phyloP scores from a whole-genome alignment of 2,888 invertebrate species.

The Heliothis peltigera region DNA sequence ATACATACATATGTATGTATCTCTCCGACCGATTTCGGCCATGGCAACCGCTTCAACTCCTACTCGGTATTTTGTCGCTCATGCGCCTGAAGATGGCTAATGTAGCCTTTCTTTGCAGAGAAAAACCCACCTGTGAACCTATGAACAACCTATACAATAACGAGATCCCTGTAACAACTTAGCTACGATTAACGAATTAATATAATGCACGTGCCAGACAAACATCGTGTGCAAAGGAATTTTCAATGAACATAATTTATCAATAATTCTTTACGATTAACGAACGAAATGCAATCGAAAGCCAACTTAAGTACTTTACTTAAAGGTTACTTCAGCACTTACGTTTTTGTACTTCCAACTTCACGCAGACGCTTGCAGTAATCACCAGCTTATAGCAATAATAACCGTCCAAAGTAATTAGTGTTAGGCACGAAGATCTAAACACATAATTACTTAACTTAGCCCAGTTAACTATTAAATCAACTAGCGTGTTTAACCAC shows the following conservation, averaged over 20 bases:
- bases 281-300: constrained; percentile 10
- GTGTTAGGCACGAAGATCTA: constrained; percentile 31
- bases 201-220: not conserved
- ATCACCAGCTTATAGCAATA: constrained; percentile 29
- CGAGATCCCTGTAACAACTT: not conserved
- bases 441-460: constrained; percentile 50
- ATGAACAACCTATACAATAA: too few relatives aligned
- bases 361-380: constrained; percentile 35
- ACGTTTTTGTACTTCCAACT: constrained; percentile 36
- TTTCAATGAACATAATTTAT: not conserved
- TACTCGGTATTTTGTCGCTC: too few relatives aligned
- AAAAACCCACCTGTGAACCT: too few relatives aligned
- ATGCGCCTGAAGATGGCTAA: too few relatives aligned
- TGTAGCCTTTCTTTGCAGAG: too few relatives aligned
- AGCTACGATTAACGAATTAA: not conserved
- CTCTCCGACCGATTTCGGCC: too few relatives aligned
- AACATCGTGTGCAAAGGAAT: not conserved
- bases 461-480: constrained; percentile 25
- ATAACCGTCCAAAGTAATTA: constrained; percentile 52
- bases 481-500: constrained; percentile 71
- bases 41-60: too few relatives aligned
- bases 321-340: constrained; percentile 53
- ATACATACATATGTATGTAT: too few relatives aligned
- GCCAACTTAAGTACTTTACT: constrained; percentile 12
- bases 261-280: not conserved